Evolutionary conservation across 2,113 vertebrate genomes (phyloP), one percentile per base, ranked within the genome.

Genomic region (Monopterus albus): DNA sequence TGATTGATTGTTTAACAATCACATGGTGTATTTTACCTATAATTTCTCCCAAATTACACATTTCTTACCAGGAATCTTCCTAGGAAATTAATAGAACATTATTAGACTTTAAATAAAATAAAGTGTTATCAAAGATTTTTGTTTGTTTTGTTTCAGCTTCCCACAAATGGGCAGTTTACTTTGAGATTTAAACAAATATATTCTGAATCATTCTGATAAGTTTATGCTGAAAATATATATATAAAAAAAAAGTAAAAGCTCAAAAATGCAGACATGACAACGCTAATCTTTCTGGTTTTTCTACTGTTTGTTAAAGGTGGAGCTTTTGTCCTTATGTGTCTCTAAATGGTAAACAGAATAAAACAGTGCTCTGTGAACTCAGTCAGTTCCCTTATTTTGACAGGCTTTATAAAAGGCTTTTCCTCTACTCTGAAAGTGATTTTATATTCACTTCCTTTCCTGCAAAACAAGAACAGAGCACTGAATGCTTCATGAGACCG

Each of bases 381-480:
- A 46, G 4, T 59, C 64, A 62, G 63, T 76, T 70, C 60, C 77
- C 36, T 69, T 63, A 47, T 78, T 82, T 53, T 67, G 61, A 75
- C 49, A 56, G 13, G 25, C 55, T 57, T 62, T 20, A 82, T 65
- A 64, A 79, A 69, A 47, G 46, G 43, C 47, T 25, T 61, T 69
- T 87, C 38, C 76, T 58, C 39, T 59, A 6, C 6, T 12, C 55
- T 17, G 39, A 53, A 33, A 56, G 78, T 40, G 62, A 71, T 83
- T 78, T 87, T 46, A 85, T 66, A 63, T 63, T 88, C 78, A 79
- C 82, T 84, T 91, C 84, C 81, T 46, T 66, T 82, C 49, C 55
- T 47, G 66, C 1, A 12, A 58, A 83, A 81, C 38, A 49, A 72
- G 79, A 88, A 78, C 69, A 66, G 20, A 66, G 39, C 36, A 11